These are phyloP conservation scores for Rhingia campestris DNA, from an alignment of 2,888 invertebrate genomes.

Conservation along the genomic window DNA sequence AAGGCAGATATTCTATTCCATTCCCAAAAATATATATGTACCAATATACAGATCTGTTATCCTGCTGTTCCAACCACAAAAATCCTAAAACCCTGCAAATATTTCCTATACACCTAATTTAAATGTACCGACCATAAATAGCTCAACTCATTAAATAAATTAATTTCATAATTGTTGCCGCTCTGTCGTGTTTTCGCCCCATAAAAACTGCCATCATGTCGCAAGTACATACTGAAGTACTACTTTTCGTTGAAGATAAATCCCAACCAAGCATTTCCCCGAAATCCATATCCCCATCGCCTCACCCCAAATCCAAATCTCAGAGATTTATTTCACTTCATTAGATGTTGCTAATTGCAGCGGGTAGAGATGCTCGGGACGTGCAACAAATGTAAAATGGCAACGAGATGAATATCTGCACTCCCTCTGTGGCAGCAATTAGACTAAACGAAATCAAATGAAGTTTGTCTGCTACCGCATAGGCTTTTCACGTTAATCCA, in stretches of 20 bases:
- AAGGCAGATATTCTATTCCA: too few relatives aligned
- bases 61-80: too few relatives aligned
- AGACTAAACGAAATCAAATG: slow-evolving; percentile 68
- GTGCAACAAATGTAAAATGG: slow-evolving; percentile 31
- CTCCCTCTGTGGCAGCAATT: slow-evolving; percentile 47
- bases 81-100: too few relatives aligned
- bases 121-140: background rate
- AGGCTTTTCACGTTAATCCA: slow-evolving; percentile 32
- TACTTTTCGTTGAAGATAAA: background rate
- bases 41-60: too few relatives aligned
- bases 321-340: slow-evolving; percentile 75
- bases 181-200: background rate
- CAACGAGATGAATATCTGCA: slow-evolving; percentile 52
- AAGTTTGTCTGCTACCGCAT: slow-evolving; percentile 47
- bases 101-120: too few relatives aligned
- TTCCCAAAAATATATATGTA: too few relatives aligned
- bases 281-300: slow-evolving; percentile 27
- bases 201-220: slow-evolving; percentile 16
- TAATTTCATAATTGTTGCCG: slow-evolving; percentile 3
- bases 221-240: background rate
- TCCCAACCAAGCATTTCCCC: background rate
- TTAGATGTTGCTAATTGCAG: slow-evolving; percentile 75
- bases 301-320: slow-evolving; percentile 24
- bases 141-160: slow-evolving; percentile 43
- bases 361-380: slow-evolving; percentile 36